Percentiles rank a stretch among this genome's conserved stretches.
Conservation (phyloP, 2,113 vertebrate species). For the Scatophagus argus region DNA sequence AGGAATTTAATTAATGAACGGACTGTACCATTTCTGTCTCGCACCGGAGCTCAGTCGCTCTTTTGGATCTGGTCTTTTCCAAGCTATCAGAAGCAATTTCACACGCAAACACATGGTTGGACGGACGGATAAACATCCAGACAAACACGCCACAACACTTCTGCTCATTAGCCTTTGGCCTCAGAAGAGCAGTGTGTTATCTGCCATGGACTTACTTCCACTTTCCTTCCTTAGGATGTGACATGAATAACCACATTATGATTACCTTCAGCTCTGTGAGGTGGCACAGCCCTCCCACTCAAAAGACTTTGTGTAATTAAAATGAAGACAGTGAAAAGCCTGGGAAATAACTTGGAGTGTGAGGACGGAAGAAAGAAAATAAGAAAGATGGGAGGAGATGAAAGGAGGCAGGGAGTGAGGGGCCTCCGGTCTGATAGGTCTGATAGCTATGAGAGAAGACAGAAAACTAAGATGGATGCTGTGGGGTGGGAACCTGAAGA, state of each 20-base stretch:
- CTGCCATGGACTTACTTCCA: constrained; percentile 55
- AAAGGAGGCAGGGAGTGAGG: constrained; percentile 44
- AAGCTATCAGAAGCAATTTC: background rate
- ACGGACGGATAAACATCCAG: constrained; percentile 39
- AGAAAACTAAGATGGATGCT: background rate
- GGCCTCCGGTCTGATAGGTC: constrained; percentile 37
- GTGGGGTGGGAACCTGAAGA: background rate
- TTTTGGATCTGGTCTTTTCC: background rate
- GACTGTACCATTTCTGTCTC: background rate
- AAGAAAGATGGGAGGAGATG: constrained; percentile 43
- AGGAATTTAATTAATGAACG: background rate
- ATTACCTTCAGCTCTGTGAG: constrained; percentile 55
- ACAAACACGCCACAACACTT: constrained; percentile 16
- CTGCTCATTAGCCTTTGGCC: constrained; percentile 53
- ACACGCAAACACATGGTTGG: constrained; percentile 11
- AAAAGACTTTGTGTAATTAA: constrained; percentile 68
- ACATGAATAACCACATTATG: constrained; percentile 67
- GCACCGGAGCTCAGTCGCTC: background rate
- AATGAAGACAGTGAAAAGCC: constrained; percentile 57
- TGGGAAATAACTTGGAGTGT: constrained; percentile 54
- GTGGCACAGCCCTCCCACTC: constrained; percentile 49
- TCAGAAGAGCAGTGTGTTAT: constrained; percentile 27
- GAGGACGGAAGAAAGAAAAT: constrained; percentile 22
- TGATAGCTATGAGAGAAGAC: constrained; percentile 6
- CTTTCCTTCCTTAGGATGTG: constrained; percentile 56